Evolutionary conservation across 2,888 invertebrate species (phyloP), one percentile per base, ranked within the genome.

Genomic region (Lasioglossum marginatum): DNA sequence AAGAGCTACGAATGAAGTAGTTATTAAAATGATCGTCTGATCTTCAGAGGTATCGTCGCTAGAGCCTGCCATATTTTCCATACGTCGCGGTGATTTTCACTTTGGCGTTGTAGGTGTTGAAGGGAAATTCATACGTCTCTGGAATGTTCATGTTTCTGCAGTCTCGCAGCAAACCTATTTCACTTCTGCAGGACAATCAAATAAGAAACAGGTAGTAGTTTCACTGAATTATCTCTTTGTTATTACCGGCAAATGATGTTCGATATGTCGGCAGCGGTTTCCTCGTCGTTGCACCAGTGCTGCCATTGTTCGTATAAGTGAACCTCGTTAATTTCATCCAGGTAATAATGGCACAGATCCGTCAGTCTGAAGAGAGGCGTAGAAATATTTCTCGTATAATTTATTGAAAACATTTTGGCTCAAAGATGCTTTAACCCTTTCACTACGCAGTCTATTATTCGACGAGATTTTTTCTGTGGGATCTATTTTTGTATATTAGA

Each of bases 291-390:
- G 43, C 87, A 89, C 92, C 90, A 91, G 31, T 82, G 71, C 74
- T 86, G 89, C 94, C 94, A 94, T 71, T 91, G 81, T 75, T 91
- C 89, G 83, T 93, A 94, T 16, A 94, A 82, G 48, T 89, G 81
- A 16, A 82, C 43, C 27, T 89, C 73, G 5, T 92, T 92, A 63
- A 92, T 89, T 71, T 91, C 92, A 43, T 92, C 87, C 8, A 93
- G 84, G 37, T 93, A 92, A 40, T 93, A 92, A 80, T 92, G 88
- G 76, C 94, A 94, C 73, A 92, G 93, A 8, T 89, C 90, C 77
- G 45, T 90, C 45, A 94, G 88, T 75, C 94, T 94, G 66, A 57
- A 76, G 40, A 71, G 43, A 82, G 23, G 8, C 23, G 2, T 23
- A 23, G 45, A 45, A 19, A 45, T 45, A 19, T 45, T 5, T 16